Percentiles rank a stretch among this genome's conserved stretches.
These are phyloP conservation scores for Xylocopa sonorina DNA, from an alignment of 1,140 invertebrate genomes.

Conservation along the genomic window DNA sequence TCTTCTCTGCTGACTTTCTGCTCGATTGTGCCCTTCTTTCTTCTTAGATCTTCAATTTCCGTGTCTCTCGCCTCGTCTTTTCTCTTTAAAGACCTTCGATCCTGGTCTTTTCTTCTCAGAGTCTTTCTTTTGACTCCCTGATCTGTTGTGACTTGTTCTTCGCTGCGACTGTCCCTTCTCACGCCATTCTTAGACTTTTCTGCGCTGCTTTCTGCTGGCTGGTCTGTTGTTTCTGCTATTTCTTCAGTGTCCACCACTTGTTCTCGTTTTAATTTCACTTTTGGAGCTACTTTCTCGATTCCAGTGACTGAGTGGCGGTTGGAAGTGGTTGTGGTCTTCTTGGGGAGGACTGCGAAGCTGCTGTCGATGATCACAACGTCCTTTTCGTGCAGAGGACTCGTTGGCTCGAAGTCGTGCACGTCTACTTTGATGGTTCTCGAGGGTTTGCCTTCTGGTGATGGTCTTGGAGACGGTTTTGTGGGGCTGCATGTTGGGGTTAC, in stretches of 20 bases:
- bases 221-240: conserved; percentile 2
- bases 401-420: conserved; percentile 45
- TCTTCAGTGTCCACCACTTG: conserved; percentile 2
- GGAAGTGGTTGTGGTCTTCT: conserved; percentile 1
- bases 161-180: no score
- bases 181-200: no score
- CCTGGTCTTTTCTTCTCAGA: not conserved
- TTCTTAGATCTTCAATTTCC: not conserved
- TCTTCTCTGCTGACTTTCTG: conserved; percentile 40
- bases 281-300: conserved; percentile 47
- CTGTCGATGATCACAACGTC: conserved; percentile 46
- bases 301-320: no score
- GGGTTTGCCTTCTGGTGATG: not conserved
- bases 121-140: conserved; percentile 43
- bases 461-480: not conserved
- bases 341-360: not conserved
- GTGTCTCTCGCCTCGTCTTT: not conserved
- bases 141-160: conserved; percentile 16
- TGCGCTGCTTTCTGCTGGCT: no score
- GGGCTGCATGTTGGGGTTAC: conserved; percentile 59
- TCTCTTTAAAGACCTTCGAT: not conserved
- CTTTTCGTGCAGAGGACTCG: conserved; percentile 19
- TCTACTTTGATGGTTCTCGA: conserved; percentile 42
- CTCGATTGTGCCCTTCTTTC: not conserved
- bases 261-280: conserved; percentile 60